phyloP scores from a whole-genome alignment of 35 echinoderm and acorn worm genomes.

The Holothuria glaberrima region DNA sequence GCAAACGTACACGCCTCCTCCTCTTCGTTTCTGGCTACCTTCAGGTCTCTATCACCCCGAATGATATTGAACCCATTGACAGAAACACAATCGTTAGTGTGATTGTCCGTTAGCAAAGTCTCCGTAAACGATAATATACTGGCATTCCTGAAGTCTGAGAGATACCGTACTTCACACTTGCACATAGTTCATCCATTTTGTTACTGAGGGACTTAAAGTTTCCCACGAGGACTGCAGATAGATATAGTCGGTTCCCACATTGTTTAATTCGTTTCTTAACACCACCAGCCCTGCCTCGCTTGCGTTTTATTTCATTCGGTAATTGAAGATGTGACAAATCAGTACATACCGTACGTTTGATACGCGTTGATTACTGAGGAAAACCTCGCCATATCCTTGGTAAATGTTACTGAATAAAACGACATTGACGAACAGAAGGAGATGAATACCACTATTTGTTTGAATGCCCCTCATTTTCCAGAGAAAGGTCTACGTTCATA shows the following conservation, averaged over 20 bases:
- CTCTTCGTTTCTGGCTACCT: neutral
- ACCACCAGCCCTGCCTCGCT: constrained; percentile 56
- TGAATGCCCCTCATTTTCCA: no score
- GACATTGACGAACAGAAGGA: constrained; percentile 15
- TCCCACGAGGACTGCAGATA: no score
- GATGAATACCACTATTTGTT: no score
- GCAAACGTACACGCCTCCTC: neutral
- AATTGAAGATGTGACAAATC: constrained; percentile 30
- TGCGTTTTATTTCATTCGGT: constrained; percentile 33
- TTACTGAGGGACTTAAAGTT: constrained; percentile 58
- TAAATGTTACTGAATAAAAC: constrained; percentile 32
- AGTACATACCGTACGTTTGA: constrained; percentile 3
- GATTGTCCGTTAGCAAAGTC: neutral
- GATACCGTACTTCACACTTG: constrained; percentile 49
- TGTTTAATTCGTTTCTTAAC: constrained; percentile 54
- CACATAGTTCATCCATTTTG: constrained; percentile 71
- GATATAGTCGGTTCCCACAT: constrained; percentile 44
- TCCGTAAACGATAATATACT: neutral
- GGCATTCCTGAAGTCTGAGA: constrained; percentile 8
- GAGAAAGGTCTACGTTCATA: no score
- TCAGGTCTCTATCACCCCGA: neutral
- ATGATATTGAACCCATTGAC: neutral
- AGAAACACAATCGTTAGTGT: constrained; percentile 4
- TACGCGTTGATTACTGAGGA: neutral
- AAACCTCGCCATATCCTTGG: constrained; percentile 6